These are phyloP conservation scores for Choloepus hoffmanni DNA, from an alignment of 2,113 vertebrate species.

Conservation along the genomic window DNA sequence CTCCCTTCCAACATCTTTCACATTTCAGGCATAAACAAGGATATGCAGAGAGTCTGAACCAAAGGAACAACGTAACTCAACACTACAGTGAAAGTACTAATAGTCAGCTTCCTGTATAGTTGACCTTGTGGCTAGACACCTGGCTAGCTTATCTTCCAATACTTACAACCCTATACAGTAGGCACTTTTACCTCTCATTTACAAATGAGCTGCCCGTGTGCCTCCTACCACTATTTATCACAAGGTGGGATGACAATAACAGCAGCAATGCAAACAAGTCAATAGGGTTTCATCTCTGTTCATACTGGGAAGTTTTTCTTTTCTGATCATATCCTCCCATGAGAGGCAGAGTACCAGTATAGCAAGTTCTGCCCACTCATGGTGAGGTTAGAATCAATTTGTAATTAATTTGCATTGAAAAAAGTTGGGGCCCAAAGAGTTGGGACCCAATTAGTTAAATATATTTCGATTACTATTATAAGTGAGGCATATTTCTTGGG, in stretches of 20 bases:
- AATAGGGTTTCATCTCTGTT: not conserved
- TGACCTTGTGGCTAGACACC: not conserved
- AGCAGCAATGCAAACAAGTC: not conserved
- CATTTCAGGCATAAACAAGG: not conserved
- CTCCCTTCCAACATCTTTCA: not conserved
- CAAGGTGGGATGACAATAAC: not conserved
- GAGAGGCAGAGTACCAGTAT: not conserved
- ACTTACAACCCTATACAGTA: not conserved
- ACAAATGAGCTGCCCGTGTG: not conserved
- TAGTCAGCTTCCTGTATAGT: not conserved
- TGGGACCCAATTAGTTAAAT: not conserved
- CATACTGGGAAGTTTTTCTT: not conserved
- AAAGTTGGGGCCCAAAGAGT: not conserved
- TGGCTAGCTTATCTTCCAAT: not conserved
- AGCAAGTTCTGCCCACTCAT: not conserved
- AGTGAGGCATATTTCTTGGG: not conserved
- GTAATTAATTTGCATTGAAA: not conserved
- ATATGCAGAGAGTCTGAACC: not conserved
- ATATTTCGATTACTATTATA: not conserved
- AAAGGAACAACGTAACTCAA: slow-evolving; percentile 20
- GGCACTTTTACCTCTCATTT: not conserved
- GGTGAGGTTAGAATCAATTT: not conserved
- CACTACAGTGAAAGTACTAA: not conserved
- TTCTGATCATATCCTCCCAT: not conserved
- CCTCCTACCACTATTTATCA: not conserved